Percentiles rank a stretch among this genome's conserved stretches.
phyloP scores from a whole-genome alignment of 2,888 invertebrate genomes.

The Mactromeris polynyma region DNA sequence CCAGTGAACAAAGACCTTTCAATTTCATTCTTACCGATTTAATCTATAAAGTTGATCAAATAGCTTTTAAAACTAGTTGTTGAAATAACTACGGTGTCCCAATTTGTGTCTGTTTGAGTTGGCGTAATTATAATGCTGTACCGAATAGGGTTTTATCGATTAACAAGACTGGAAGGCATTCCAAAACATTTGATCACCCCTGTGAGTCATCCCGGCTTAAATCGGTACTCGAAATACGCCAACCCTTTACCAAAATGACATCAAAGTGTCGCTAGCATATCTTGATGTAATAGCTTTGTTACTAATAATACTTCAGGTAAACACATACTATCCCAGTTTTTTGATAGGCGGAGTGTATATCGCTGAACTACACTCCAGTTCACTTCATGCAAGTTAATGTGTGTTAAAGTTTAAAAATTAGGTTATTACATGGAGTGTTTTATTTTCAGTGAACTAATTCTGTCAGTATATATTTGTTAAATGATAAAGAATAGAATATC shows the following conservation, averaged over 20 bases:
- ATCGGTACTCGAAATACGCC: slow-evolving; percentile 20
- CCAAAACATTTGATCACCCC: slow-evolving; percentile 46
- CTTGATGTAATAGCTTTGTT: slow-evolving; percentile 60
- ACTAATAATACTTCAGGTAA: slow-evolving; percentile 61
- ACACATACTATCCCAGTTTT: slow-evolving; percentile 61
- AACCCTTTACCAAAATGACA: slow-evolving; percentile 44
- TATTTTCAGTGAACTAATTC: background rate
- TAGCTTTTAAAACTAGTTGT: slow-evolving; percentile 16
- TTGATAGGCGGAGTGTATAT: slow-evolving; percentile 46
- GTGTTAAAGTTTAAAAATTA: background rate
- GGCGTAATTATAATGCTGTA: slow-evolving; percentile 30
- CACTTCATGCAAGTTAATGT: background rate
- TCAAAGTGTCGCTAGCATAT: slow-evolving; percentile 64
- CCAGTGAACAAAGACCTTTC: slow-evolving; percentile 34
- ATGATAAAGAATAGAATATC: background rate
- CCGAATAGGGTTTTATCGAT: slow-evolving; percentile 29
- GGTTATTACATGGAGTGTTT: background rate
- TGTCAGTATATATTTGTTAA: background rate
- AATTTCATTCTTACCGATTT: background rate
- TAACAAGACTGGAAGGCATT: slow-evolving; percentile 31
- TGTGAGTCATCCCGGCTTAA: slow-evolving; percentile 34
- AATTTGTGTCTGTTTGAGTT: slow-evolving; percentile 18
- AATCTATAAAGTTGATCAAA: slow-evolving; percentile 40
- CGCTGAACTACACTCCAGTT: slow-evolving; percentile 20
- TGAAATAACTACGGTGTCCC: slow-evolving; percentile 19